A percentile compares a stretch with the other conserved stretches of the same genome.
phyloP scores from a whole-genome alignment of 64 coral and sea anemone species.

The Porites australiensis region DNA sequence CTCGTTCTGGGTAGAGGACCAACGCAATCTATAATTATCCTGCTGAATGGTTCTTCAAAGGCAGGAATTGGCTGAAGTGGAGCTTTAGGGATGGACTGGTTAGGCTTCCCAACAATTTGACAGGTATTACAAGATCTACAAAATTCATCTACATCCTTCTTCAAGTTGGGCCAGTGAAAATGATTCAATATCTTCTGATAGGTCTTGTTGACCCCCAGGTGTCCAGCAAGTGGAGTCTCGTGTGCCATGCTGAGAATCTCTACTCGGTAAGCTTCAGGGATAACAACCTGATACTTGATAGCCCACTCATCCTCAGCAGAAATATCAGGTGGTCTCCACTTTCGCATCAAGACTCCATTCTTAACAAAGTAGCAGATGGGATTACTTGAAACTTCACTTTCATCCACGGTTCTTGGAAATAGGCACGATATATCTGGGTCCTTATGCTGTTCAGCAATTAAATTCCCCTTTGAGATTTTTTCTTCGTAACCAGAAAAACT shows the following conservation, averaged over 20 bases:
- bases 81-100: constrained; percentile 26
- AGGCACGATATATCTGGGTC: neutral
- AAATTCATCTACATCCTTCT: constrained; percentile 17
- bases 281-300: constrained; percentile 56
- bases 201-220: constrained; percentile 64
- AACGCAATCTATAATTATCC: constrained; percentile 61
- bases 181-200: constrained; percentile 46
- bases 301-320: constrained; percentile 66
- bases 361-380: constrained; percentile 31
- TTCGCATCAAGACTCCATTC: constrained; percentile 52
- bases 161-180: no score
- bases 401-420: constrained; percentile 27
- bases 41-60: constrained; percentile 57
- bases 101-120: constrained; percentile 58
- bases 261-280: constrained; percentile 7
- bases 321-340: constrained; percentile 68
- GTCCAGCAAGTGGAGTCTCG: constrained; percentile 64
- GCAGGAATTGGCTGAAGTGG: constrained; percentile 60
- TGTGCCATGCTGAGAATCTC: constrained; percentile 65
- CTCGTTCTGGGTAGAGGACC: constrained; percentile 60
- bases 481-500: constrained; percentile 9
- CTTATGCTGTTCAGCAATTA: constrained; percentile 10
- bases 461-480: neutral
- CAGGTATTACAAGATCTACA: constrained; percentile 44
- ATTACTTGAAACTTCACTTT: constrained; percentile 35